phyloP scores from a whole-genome alignment of 2,888 invertebrate species.

The Phymatocera aterrima region DNA sequence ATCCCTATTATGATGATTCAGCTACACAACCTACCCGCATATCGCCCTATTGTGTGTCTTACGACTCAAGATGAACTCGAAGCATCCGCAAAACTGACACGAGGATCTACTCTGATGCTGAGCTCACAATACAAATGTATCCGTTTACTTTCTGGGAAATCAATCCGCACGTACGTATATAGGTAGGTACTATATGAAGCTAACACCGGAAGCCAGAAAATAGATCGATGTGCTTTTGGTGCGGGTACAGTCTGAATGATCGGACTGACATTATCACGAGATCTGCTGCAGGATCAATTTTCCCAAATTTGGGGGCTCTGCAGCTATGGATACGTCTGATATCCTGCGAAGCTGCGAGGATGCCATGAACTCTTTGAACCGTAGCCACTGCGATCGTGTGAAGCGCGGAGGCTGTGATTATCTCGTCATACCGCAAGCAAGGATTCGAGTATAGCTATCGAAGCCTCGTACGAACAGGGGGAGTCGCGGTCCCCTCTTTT shows the following conservation, averaged over 20 bases:
- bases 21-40: conserved; percentile 15
- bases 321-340: too few species aligned
- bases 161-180: conserved; percentile 13
- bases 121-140: not conserved
- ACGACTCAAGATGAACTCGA: not conserved
- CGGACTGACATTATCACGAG: not conserved
- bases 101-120: not conserved
- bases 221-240: not conserved
- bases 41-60: not conserved
- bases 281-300: not conserved
- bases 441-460: not conserved
- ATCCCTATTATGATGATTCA: not conserved
- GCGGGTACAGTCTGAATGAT: not conserved
- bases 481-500: conserved; percentile 58
- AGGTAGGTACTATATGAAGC: not conserved
- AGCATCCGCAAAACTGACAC: conserved; percentile 19
- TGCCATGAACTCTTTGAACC: not conserved
- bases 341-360: too few species aligned
- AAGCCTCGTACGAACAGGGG: conserved; percentile 9
- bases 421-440: conserved; percentile 63
- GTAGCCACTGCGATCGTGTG: not conserved
- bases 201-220: not conserved
- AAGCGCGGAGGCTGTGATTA: conserved; percentile 61
- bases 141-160: conserved; percentile 2
- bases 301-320: not conserved